Evolutionary conservation across 2,797 vertebrate species (phyloP), one percentile per base, ranked within the genome.

Genomic region (Zenarchopterus dispar): DNA sequence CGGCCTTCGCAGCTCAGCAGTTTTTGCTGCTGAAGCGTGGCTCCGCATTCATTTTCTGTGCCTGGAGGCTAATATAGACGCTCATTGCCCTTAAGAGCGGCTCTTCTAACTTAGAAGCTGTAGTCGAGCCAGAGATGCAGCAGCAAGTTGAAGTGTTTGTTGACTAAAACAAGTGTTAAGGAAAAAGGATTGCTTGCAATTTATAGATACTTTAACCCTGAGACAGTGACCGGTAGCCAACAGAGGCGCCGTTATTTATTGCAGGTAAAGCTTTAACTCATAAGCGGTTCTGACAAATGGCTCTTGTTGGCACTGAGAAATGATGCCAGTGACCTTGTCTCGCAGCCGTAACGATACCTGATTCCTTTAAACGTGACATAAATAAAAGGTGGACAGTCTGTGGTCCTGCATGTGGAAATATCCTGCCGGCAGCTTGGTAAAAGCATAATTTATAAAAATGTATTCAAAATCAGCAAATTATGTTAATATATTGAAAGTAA

Each of bases 231-330:
- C 55, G 59, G 69, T 60, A 53, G 62, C 66, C 70, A 62, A 31
- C 63, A 54, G 75, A 83, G 83, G 62, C 69, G 65, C 48, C 33
- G 78, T 85, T 86, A 88, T 90, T 88, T 88, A 88, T 81, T 50
- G 65, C 73, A 41, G 43, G 23, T 28, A 67, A 63, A 52, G 75
- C 67, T 70, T 75, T 87, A 83, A 87, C 86, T 90, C 82, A 79
- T 74, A 73, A 78, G 72, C 58, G 16, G 48, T 71, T 75, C 61
- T 70, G 78, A 82, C 71, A 81, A 85, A 82, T 1, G 33, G 61
- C 70, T 73, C 50, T 59, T 0, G 3, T 59, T 65, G 54, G 57
- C 2, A 3, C 58, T 77, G 76, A 84, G 62, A 75, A 77, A 84
- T 74, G 62, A 75, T 2, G 55, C 73, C 18, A 8, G 62, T 77